Percentiles rank a stretch among this genome's conserved stretches.
Evolutionary conservation across 2,113 vertebrate genomes (phyloP).

Genomic region (Archocentrus centrarchus): DNA sequence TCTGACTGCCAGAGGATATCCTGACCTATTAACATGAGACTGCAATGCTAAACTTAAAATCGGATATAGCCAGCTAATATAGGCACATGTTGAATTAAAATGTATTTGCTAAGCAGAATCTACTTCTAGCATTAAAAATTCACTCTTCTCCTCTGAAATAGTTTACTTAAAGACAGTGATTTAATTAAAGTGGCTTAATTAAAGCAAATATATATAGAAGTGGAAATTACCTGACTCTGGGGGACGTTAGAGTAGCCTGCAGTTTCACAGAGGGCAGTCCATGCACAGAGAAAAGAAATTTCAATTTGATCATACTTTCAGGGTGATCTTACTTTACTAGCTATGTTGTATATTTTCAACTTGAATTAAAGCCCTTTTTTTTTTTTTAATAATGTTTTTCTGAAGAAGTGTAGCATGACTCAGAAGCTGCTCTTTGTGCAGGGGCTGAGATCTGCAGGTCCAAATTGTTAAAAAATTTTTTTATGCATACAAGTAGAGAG

Average conservation of each 20-base stretch:
- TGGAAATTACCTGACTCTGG: background rate
- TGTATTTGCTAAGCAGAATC: background rate
- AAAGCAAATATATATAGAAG: background rate
- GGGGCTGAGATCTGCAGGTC: background rate
- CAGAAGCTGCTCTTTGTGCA: background rate
- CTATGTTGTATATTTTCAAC: background rate
- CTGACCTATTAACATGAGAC: background rate
- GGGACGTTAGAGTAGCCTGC: background rate
- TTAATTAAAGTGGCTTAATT: background rate
- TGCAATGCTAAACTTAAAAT: slow-evolving; percentile 15
- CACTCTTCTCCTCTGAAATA: background rate
- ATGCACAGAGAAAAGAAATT: background rate
- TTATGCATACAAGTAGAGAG: background rate
- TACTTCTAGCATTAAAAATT: background rate
- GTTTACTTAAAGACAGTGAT: slow-evolving; percentile 4
- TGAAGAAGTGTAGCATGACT: background rate
- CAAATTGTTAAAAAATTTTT: background rate
- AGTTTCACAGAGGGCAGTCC: no score
- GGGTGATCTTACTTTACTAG: background rate
- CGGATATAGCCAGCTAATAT: background rate
- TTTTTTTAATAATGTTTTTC: background rate
- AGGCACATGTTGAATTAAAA: background rate
- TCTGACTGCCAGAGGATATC: slow-evolving; percentile 28
- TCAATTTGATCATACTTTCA: background rate
- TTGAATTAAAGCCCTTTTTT: background rate